Conservation (phyloP, 2,113 vertebrate species). For the Gadus macrocephalus region DNA sequence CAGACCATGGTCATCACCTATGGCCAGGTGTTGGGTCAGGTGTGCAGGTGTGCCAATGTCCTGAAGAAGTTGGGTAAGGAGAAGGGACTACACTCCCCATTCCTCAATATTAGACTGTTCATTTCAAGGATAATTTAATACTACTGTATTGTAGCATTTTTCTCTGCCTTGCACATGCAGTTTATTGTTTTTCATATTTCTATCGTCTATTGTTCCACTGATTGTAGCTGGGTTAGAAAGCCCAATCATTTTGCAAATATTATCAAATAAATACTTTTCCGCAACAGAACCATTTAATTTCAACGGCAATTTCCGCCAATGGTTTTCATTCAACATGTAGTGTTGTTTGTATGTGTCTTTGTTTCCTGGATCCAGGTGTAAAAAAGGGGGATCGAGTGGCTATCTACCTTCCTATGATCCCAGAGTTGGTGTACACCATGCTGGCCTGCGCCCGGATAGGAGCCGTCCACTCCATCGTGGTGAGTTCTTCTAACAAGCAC, state of each 20-base stretch:
- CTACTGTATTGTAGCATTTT: too few relatives aligned
- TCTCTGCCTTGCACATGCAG: too few relatives aligned
- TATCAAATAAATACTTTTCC: too few relatives aligned
- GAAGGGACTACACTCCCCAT: neutral
- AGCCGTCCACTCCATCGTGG: constrained; percentile 78
- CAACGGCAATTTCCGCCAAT: too few relatives aligned
- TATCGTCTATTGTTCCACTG: too few relatives aligned
- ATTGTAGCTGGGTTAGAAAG: too few relatives aligned
- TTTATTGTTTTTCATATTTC: too few relatives aligned
- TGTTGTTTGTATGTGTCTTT: neutral
- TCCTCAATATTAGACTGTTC: neutral
- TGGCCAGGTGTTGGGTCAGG: constrained; percentile 68
- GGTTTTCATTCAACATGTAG: too few relatives aligned
- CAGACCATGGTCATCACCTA: constrained; percentile 71
- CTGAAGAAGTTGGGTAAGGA: constrained; percentile 72
- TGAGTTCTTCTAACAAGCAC: constrained; percentile 37
- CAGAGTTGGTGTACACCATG: constrained; percentile 77
- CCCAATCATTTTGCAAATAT: too few relatives aligned
- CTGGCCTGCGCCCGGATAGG: constrained; percentile 79
- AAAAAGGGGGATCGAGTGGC: constrained; percentile 77
- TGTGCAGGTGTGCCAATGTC: constrained; percentile 76
- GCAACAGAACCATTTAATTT: too few relatives aligned
- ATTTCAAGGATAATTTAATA: too few relatives aligned
- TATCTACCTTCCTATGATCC: constrained; percentile 81
- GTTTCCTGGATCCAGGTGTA: constrained; percentile 64